These are phyloP conservation scores for Amia ocellicauda DNA, from an alignment of 2,113 vertebrate species.

Conservation along the genomic window DNA sequence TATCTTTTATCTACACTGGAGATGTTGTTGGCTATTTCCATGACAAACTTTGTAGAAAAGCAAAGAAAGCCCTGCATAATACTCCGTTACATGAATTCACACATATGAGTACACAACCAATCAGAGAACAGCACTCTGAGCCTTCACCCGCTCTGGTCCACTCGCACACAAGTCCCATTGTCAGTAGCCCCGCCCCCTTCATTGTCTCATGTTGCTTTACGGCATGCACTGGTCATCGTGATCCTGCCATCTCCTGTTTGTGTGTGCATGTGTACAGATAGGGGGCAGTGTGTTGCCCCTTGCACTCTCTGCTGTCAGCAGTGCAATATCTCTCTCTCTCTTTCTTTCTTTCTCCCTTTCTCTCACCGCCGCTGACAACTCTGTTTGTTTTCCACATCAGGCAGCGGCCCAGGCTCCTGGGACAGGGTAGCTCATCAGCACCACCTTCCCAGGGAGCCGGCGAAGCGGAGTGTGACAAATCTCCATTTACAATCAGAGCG, in stretches of 20 bases:
- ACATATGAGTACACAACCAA: too few relatives aligned
- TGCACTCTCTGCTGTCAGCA: slow-evolving; percentile 29
- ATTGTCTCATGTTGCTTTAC: too few relatives aligned
- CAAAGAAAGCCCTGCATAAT: too few relatives aligned
- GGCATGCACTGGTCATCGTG: too few relatives aligned
- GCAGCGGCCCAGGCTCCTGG: slow-evolving; percentile 47
- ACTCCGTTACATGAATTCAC: too few relatives aligned
- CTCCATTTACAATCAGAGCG: slow-evolving; percentile 76
- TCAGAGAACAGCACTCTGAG: too few relatives aligned
- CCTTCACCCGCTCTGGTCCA: slow-evolving; percentile 23
- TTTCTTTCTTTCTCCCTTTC: slow-evolving; percentile 47
- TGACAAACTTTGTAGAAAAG: too few relatives aligned
- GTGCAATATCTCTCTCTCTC: slow-evolving; percentile 55
- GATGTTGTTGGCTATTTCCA: too few relatives aligned
- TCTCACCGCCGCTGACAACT: slow-evolving; percentile 45
- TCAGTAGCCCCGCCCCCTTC: slow-evolving; percentile 18
- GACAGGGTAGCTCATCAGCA: slow-evolving; percentile 63
- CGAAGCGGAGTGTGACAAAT: slow-evolving; percentile 86
- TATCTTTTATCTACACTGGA: too few relatives aligned
- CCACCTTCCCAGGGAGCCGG: slow-evolving; percentile 65
- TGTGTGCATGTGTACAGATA: too few relatives aligned
- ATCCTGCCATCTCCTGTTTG: too few relatives aligned
- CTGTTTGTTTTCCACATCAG: slow-evolving; percentile 40
- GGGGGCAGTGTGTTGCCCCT: too few relatives aligned
- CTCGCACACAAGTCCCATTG: slow-evolving; percentile 48